These are phyloP conservation scores for Drosophila fuyamai DNA, from an alignment of 1,140 invertebrate species.

Conservation along the genomic window DNA sequence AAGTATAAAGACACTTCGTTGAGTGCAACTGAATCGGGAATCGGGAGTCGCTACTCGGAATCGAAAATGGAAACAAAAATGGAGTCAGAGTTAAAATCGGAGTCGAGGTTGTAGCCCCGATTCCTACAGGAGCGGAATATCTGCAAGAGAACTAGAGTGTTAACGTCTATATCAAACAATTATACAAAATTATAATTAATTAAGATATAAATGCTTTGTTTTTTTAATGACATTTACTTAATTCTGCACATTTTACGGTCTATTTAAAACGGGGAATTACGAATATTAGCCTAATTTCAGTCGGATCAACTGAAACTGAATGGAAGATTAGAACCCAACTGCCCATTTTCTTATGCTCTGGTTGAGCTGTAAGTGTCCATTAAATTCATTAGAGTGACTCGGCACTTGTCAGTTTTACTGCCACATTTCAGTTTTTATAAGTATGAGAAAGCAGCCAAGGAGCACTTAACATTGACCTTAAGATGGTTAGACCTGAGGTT, in stretches of 20 bases:
- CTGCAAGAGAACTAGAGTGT: not conserved
- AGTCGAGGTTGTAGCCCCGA: constrained; percentile 6
- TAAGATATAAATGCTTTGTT: not conserved
- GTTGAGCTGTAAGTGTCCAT: constrained; percentile 14
- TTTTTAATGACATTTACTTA: not conserved
- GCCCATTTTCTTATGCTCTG: constrained; percentile 15
- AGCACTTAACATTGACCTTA: constrained; percentile 14
- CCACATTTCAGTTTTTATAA: constrained; percentile 8
- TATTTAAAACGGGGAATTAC: not conserved
- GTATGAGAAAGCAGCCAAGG: not conserved
- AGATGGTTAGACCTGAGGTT: not conserved
- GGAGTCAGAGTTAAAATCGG: constrained; percentile 5
- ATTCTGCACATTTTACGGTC: not conserved
- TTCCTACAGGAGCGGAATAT: constrained; percentile 14
- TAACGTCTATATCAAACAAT: not conserved
- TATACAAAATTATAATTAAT: not conserved
- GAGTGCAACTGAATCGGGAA: constrained; percentile 23
- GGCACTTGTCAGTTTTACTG: constrained; percentile 17
- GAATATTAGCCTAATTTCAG: constrained; percentile 9
- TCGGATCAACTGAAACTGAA: constrained; percentile 4
- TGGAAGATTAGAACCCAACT: constrained; percentile 9
- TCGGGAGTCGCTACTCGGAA: constrained; percentile 19
- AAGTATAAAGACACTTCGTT: constrained; percentile 27
- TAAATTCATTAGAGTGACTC: constrained; percentile 13
- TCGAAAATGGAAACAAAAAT: constrained; percentile 7